phyloP scores from a whole-genome alignment of 2,888 invertebrate genomes.

The Euphydryas editha region DNA sequence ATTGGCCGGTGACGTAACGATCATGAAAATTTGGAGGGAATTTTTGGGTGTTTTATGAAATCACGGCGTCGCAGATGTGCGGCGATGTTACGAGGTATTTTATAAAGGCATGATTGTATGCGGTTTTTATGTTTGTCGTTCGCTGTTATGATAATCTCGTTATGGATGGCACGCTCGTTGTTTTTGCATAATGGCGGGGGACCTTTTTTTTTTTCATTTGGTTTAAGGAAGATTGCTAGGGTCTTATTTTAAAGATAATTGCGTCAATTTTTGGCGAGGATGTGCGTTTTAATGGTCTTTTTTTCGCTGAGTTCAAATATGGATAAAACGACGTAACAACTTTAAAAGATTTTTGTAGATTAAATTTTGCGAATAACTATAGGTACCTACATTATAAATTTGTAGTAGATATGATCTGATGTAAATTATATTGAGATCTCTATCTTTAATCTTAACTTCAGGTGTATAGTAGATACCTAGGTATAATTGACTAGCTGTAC shows the following conservation, averaged over 20 bases:
- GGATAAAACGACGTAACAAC: not conserved
- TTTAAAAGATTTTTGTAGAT: not conserved
- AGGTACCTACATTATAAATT: not conserved
- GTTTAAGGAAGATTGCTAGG: conserved; percentile 33
- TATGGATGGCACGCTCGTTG: conserved; percentile 66
- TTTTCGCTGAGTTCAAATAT: not conserved
- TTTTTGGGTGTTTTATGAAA: conserved; percentile 77
- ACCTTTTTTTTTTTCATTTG: conserved; percentile 42
- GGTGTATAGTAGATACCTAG: too few species aligned
- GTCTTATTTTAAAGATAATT: conserved; percentile 44
- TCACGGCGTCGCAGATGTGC: conserved; percentile 54
- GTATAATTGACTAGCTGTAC: too few species aligned
- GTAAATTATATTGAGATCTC: too few species aligned
- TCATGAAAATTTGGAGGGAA: conserved; percentile 65
- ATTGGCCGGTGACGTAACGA: conserved; percentile 57
- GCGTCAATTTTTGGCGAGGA: conserved; percentile 22
- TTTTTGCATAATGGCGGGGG: conserved; percentile 73
- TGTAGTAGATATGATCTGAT: too few species aligned
- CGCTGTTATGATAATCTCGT: conserved; percentile 75
- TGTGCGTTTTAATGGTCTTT: not conserved
- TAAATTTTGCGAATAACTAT: not conserved
- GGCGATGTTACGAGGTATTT: conserved; percentile 62
- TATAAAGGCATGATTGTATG: conserved; percentile 65
- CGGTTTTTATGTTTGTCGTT: conserved; percentile 68
- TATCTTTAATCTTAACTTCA: too few species aligned